Percentiles rank a stretch among this genome's conserved stretches.
These are phyloP conservation scores for Aleiodes leptofemur DNA, from an alignment of 2,888 invertebrate species.

Conservation along the genomic window DNA sequence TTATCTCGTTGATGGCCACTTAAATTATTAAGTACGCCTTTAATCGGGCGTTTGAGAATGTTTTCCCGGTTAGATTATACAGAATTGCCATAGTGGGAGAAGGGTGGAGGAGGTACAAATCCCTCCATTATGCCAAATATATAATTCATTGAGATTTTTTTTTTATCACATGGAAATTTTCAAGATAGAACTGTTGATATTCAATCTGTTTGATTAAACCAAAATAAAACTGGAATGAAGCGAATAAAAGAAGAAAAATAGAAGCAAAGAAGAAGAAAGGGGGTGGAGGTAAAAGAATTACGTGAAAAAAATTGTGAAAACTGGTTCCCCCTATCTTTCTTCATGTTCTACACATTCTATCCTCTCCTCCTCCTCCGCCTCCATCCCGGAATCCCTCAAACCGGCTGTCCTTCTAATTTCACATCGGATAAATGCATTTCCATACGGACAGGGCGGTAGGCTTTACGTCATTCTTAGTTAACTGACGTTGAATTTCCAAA, in stretches of 20 bases:
- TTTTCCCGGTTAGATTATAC: slow-evolving; percentile 44
- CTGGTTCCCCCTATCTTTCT: slow-evolving; percentile 33
- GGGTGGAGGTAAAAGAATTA: neutral
- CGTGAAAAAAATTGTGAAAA: slow-evolving; percentile 4
- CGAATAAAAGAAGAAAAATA: neutral
- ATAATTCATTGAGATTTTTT: slow-evolving; percentile 26
- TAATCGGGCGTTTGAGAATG: slow-evolving; percentile 45
- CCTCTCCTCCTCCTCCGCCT: slow-evolving; percentile 3
- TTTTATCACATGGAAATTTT: too few species aligned
- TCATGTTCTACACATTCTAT: slow-evolving; percentile 46
- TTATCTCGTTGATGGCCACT: slow-evolving; percentile 48
- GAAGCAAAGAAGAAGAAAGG: neutral
- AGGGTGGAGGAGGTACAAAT: neutral
- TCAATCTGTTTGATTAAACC: too few species aligned
- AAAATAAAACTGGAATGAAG: too few species aligned
- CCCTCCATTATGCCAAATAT: slow-evolving; percentile 6
- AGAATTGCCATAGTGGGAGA: too few species aligned
- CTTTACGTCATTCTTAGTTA: slow-evolving; percentile 31
- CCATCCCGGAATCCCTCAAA: slow-evolving; percentile 19
- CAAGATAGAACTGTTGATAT: too few species aligned
- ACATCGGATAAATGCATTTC: slow-evolving; percentile 50
- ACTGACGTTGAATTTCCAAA: slow-evolving; percentile 37
- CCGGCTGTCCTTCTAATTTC: slow-evolving; percentile 48
- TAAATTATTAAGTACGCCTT: slow-evolving; percentile 48
- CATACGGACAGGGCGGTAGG: slow-evolving; percentile 42